Evolutionary conservation across 2,113 vertebrate genomes (phyloP).

Genomic region (Sturnus vulgaris): DNA sequence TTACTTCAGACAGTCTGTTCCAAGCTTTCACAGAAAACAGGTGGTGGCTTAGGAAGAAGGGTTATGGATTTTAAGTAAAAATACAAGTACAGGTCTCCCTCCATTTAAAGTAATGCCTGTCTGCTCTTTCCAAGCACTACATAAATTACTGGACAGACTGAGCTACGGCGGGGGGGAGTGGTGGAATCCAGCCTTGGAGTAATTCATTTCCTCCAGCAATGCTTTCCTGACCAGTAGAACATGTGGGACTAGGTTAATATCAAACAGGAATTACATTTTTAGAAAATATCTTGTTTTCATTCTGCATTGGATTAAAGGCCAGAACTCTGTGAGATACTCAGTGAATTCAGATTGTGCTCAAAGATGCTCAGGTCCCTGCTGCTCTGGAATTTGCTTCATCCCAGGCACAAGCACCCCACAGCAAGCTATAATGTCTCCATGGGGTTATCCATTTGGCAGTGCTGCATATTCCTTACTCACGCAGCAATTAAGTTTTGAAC

Average conservation of each 20-base stretch:
- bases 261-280: not conserved
- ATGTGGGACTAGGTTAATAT: not conserved
- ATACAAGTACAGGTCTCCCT: not conserved
- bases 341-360: not conserved
- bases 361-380: not conserved
- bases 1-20: not conserved
- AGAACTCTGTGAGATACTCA: not conserved
- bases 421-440: not conserved
- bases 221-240: not conserved
- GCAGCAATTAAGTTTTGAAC: not conserved
- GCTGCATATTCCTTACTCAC: not conserved
- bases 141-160: not conserved
- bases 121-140: not conserved
- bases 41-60: not conserved
- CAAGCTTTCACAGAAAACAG: not conserved
- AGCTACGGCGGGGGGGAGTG: not conserved
- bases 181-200: not conserved
- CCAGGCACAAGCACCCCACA: not conserved
- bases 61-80: not conserved
- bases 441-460: not conserved
- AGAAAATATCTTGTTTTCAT: not conserved
- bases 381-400: not conserved
- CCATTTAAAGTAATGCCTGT: not conserved
- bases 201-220: not conserved
- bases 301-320: not conserved